Percentiles rank a stretch among this genome's conserved stretches.
Evolutionary conservation across 2,888 invertebrate species (phyloP).

Genomic region (Cataglyphis cursor): DNA sequence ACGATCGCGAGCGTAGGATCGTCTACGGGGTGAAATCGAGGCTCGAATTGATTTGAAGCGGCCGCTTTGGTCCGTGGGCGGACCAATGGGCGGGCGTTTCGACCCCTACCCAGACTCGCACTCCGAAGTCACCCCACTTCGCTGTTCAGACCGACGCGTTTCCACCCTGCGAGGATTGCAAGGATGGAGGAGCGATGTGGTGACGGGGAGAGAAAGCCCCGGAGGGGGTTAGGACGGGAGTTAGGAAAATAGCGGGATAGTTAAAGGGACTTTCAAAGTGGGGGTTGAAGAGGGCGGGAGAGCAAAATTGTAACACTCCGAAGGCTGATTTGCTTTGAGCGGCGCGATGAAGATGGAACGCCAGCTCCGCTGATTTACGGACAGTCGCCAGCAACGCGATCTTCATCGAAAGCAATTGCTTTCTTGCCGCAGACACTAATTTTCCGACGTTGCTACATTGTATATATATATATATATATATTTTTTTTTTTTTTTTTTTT

Average conservation of each 20-base stretch:
- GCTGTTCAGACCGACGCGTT: slow-evolving; percentile 59
- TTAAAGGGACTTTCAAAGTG: slow-evolving; percentile 78
- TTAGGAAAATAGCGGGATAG: slow-evolving; percentile 83
- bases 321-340: slow-evolving; percentile 83
- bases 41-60: slow-evolving; percentile 78
- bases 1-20: slow-evolving; percentile 68
- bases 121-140: slow-evolving; percentile 53
- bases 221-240: slow-evolving; percentile 74
- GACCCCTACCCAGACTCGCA: slow-evolving; percentile 62
- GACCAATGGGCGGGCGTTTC: slow-evolving; percentile 75
- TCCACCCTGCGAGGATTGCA: slow-evolving; percentile 55
- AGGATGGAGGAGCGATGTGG: slow-evolving; percentile 62
- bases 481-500: not conserved
- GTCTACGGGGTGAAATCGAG: slow-evolving; percentile 74
- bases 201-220: slow-evolving; percentile 63
- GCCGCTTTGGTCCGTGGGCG: slow-evolving; percentile 73
- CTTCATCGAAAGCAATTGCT: slow-evolving; percentile 37
- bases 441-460: not conserved
- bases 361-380: slow-evolving; percentile 36
- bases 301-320: slow-evolving; percentile 83
- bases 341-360: slow-evolving; percentile 68
- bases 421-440: slow-evolving; percentile 24
- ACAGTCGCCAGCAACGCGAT: slow-evolving; percentile 37
- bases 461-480: not conserved
- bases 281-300: slow-evolving; percentile 64